phyloP scores from a whole-genome alignment of 2,797 vertebrate species.

The Orestias chungarensis region DNA sequence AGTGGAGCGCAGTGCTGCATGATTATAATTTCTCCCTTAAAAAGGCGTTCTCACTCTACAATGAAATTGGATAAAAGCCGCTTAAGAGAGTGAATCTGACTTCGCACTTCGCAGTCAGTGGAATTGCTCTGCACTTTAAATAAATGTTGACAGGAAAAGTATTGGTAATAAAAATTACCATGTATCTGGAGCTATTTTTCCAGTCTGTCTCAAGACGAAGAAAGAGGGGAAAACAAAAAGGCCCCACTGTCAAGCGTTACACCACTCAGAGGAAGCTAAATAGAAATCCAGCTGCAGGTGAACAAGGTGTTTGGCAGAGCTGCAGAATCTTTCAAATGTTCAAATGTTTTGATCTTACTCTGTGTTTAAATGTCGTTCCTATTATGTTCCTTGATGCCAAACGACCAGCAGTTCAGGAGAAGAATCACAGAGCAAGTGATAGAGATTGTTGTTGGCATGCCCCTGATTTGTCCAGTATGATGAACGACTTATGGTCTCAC shows the following conservation, averaged over 20 bases:
- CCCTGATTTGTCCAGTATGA: constrained; percentile 76
- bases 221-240: constrained; percentile 18
- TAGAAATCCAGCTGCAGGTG: constrained; percentile 37
- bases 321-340: constrained; percentile 29
- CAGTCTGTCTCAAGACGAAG: constrained; percentile 18
- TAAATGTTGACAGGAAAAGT: constrained; percentile 60
- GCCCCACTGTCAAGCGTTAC: constrained; percentile 36
- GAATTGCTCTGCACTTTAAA: constrained; percentile 31
- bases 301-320: constrained; percentile 26
- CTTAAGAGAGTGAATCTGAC: constrained; percentile 36
- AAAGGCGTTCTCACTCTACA: constrained; percentile 21
- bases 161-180: constrained; percentile 49
- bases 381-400: constrained; percentile 45
- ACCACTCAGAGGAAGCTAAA: constrained; percentile 30
- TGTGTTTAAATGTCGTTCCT: constrained; percentile 38
- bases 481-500: constrained; percentile 74
- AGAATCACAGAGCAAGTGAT: constrained; percentile 61
- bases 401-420: constrained; percentile 64
- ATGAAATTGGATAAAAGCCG: constrained; percentile 56
- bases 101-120: constrained; percentile 31
- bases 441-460: constrained; percentile 73
- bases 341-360: constrained; percentile 29
- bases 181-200: constrained; percentile 35
- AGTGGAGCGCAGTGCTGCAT: constrained; percentile 16
- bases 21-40: constrained; percentile 42